Conservation (phyloP, 2,797 vertebrate genomes). For the Oophaga sylvatica region DNA sequence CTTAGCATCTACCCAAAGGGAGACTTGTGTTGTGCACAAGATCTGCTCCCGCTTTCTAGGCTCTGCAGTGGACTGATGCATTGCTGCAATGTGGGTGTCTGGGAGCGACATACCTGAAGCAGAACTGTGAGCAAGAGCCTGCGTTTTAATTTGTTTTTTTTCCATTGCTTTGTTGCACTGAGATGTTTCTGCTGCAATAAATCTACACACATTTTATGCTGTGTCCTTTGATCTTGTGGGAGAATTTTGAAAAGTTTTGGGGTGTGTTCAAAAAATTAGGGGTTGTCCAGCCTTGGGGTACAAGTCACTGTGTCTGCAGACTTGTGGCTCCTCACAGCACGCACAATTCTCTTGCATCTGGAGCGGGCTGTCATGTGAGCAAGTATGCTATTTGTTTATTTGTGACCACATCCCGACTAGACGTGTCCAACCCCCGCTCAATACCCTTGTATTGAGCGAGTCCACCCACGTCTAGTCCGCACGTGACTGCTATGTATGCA, state of each 20-base stretch:
- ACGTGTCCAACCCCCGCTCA: too few species aligned
- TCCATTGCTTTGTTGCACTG: constrained; percentile 59
- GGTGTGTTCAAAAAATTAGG: too few species aligned
- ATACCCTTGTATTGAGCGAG: too few species aligned
- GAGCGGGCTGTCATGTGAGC: too few species aligned
- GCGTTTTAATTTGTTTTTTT: constrained; percentile 37
- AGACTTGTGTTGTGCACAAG: constrained; percentile 30
- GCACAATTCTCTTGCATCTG: too few species aligned
- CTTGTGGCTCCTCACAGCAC: too few species aligned
- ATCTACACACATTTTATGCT: constrained; percentile 53
- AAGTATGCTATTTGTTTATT: too few species aligned
- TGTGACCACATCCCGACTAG: too few species aligned
- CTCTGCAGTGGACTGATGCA: constrained; percentile 20
- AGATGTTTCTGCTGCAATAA: constrained; percentile 62
- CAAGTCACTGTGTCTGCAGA: too few species aligned
- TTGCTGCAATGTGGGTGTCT: constrained; percentile 23
- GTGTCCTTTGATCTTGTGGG: constrained; percentile 9
- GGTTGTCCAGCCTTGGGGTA: too few species aligned
- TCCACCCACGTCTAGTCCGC: too few species aligned
- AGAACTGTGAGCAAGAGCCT: constrained; percentile 38
- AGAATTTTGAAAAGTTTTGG: background rate
- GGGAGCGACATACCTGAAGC: constrained; percentile 8
- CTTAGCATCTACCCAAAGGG: constrained; percentile 24
- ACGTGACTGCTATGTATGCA: too few species aligned
- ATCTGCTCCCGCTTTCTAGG: constrained; percentile 24